These are phyloP conservation scores for Hofmannophila pseudospretella DNA, from an alignment of 2,888 invertebrate species.

Conservation along the genomic window DNA sequence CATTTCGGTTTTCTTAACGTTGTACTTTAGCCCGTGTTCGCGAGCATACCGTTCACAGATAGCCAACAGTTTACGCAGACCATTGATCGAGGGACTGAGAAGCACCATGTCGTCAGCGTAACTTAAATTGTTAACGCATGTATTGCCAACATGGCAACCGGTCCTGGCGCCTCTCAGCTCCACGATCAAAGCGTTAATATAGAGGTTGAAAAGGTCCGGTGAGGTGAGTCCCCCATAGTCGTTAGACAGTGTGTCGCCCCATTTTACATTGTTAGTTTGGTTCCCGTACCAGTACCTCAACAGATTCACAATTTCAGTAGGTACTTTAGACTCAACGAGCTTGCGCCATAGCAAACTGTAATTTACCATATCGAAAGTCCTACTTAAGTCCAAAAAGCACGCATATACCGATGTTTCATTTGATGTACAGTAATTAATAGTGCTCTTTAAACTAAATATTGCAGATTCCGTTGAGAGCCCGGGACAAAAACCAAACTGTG, in stretches of 20 bases:
- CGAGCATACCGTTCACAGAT: slow-evolving; percentile 6
- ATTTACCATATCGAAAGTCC: slow-evolving; percentile 10
- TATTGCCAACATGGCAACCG: slow-evolving; percentile 6
- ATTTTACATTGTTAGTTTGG: slow-evolving; percentile 12
- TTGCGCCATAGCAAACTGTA: neutral
- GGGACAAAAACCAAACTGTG: slow-evolving; percentile 19
- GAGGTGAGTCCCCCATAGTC: slow-evolving; percentile 17
- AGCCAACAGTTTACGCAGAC: slow-evolving; percentile 6
- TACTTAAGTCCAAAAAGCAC: slow-evolving; percentile 14
- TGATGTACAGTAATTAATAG: slow-evolving; percentile 8
- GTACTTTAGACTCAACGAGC: neutral
- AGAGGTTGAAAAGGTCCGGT: slow-evolving; percentile 14
- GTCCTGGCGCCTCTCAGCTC: slow-evolving; percentile 10
- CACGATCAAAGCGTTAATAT: slow-evolving; percentile 11
- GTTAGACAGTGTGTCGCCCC: slow-evolving; percentile 12
- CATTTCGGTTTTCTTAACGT: slow-evolving; percentile 5
- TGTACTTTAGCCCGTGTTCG: slow-evolving; percentile 4
- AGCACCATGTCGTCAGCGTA: slow-evolving; percentile 16
- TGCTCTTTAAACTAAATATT: slow-evolving; percentile 14
- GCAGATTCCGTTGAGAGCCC: slow-evolving; percentile 17
- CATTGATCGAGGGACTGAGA: slow-evolving; percentile 11
- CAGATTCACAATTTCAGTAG: neutral
- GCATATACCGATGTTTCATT: slow-evolving; percentile 9
- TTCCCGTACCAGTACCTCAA: slow-evolving; percentile 14
- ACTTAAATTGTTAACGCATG: slow-evolving; percentile 11